Base-by-base conservation (phyloP, 2,113 vertebrate genomes). In the Nibea albiflora region DNA sequence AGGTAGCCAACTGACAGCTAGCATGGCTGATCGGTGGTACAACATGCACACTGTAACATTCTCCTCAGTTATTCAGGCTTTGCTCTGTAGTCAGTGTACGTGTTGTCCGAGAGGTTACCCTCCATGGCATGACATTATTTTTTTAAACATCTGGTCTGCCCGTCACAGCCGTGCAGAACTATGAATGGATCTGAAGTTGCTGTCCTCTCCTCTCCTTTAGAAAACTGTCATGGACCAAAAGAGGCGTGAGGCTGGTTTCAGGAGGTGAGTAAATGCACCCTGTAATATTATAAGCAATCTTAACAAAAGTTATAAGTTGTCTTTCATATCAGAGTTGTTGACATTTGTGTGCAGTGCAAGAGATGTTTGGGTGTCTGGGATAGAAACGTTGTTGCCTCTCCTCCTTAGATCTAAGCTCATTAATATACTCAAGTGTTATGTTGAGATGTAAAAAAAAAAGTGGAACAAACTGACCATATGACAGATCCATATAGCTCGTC, bases 151-250 rank as follows among this genome's bases (percentile, higher is more conserved):
- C 14, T 22, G 56, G 47, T 50, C 39, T 80, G 76, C 9, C 42
- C 28, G 31, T 35, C 46, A 77, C 31, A 52, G 12, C 1, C 42
- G 5, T 53, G 12, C 39, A 24, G 44, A 71, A 2, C 15, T 19
- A 2, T 46, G 31, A 66, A 9, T 53, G 67, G 2, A 8, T 0
- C 10, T 65, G 20, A 31, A 35, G 47, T 15, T 80, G 16, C 20
- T 53, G 1, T 46, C n/a, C 3, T 17, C 11, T 60, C 9, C 4
- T 78, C n/a, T 66, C 16, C 56, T 39, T 26, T 81, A 96, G 95
- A 58, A 94, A 92, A 62, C 26, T 93, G 54, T 83, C 93, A 93
- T 95, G 94, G 94, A 91, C 91, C 86, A 90, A 65, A 86, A 88
- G 90, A 86, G 84, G 88, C 11, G 85, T 92, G 83, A 92, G 94